phyloP scores from a whole-genome alignment of 2,797 vertebrate genomes.

The Poecilia velifera region DNA sequence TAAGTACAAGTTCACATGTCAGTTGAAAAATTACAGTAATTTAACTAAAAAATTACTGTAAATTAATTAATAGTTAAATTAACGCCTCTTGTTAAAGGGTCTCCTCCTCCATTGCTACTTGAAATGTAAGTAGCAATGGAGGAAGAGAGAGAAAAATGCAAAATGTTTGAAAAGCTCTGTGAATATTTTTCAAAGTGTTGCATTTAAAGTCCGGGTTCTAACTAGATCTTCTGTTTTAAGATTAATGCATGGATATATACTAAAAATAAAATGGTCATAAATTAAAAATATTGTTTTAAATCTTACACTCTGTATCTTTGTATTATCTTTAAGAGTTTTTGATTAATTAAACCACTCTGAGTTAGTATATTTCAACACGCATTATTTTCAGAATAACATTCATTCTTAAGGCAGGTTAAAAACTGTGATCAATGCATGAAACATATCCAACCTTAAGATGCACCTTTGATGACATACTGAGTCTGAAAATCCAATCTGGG shows the following conservation, averaged over 20 bases:
- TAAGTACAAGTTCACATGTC: not conserved
- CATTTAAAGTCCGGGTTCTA: not conserved
- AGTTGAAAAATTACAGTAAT: not conserved
- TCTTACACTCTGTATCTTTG: not conserved
- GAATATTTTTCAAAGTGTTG: not conserved
- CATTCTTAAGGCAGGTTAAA: not conserved
- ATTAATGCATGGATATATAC: not conserved
- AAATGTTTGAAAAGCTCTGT: not conserved
- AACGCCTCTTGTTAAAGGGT: not conserved
- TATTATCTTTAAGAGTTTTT: not conserved
- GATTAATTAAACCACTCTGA: not conserved
- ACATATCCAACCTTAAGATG: not conserved
- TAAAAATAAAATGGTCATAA: not conserved
- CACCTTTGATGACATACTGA: slow-evolving; percentile 11
- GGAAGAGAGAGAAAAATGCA: no score
- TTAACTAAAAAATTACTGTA: not conserved
- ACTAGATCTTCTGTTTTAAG: not conserved
- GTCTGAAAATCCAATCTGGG: slow-evolving; percentile 28
- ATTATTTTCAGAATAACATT: not conserved
- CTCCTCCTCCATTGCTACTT: no score
- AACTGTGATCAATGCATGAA: not conserved
- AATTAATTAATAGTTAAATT: not conserved
- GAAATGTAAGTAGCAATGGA: no score
- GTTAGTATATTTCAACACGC: not conserved
- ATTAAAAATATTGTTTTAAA: not conserved